Base-by-base conservation (phyloP, 2,888 invertebrate species). In the Disparrhopalites patrizii region DNA sequence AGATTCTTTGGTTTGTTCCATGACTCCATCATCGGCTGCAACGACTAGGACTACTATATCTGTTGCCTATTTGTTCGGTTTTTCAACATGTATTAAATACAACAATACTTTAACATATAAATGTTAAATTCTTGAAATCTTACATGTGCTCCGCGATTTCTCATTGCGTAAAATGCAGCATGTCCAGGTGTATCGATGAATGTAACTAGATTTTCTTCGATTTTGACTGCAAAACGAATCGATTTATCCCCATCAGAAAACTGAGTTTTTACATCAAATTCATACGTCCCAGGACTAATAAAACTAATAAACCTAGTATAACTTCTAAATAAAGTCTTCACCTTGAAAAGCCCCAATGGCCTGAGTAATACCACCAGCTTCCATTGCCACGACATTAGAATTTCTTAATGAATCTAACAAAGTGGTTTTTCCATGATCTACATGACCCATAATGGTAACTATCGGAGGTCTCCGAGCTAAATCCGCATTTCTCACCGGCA, bases 151-250 rank as follows among this genome's bases (percentile, higher is more conserved):
- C 99, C 99, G 56, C 98, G 85, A 8, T 89, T 86, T 62, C 98
- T 82, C 95, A 99, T 97, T 1, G 94, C 85, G 55, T 85, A 85
- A 80, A 99, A 99, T 0, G 99, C 99, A 2, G 98, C 97, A 83
- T 99, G 99, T 0, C 99, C 99, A 3, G 99, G 99, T 10, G 99
- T 99, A 81, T 99, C 99, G 73, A 99, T 82, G 82, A 99, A 99
- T 10, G 98, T 98, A 18, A 98, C 86, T 61, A 80, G 81, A 51
- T 90, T 89, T 0, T 89, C 90, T 1, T 83, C 78, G 23, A 91
- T 77, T 43, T 79, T 81, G 47, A 89, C 89, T 89, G 79, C 23
- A 78, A 77, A 60, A 1, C 57, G 10, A 50, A 50, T 27, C 25
- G 15, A 7, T 3, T 18, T 18, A 36, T 20, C 15, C 28, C 30